These are phyloP conservation scores for Mimumesa dahlbomi DNA, from an alignment of 2,888 invertebrate genomes.

Conservation along the genomic window DNA sequence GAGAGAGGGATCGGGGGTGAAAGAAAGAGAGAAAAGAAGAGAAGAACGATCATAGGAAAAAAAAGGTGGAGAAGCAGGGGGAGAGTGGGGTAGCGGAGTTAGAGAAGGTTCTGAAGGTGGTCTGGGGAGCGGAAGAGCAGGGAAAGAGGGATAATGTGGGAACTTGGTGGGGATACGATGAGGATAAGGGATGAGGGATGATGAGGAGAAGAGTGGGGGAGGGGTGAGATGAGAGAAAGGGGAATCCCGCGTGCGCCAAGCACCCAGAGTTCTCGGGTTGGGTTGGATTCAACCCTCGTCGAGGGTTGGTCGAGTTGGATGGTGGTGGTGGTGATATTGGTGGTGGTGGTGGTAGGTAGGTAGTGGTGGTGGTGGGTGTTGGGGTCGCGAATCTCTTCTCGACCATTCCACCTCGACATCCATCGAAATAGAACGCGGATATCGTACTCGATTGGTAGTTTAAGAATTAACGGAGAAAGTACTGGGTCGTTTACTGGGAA, in stretches of 20 bases:
- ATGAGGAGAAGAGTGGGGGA: neutral
- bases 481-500: slow-evolving; percentile 18
- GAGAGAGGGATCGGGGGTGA: slow-evolving; percentile 27
- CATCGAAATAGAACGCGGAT: slow-evolving; percentile 63
- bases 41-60: slow-evolving; percentile 1
- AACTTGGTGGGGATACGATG: slow-evolving; percentile 10
- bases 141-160: slow-evolving; percentile 31
- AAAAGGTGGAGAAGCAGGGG: slow-evolving; percentile 16
- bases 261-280: slow-evolving; percentile 57
- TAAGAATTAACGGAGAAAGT: slow-evolving; percentile 55
- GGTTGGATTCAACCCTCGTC: slow-evolving; percentile 62
- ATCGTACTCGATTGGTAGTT: slow-evolving; percentile 56
- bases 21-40: slow-evolving; percentile 10
- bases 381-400: slow-evolving; percentile 68
- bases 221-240: slow-evolving; percentile 33
- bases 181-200: slow-evolving; percentile 9
- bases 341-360: slow-evolving; percentile 37
- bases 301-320: slow-evolving; percentile 53
- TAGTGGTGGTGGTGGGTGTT: slow-evolving; percentile 50
- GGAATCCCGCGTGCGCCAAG: slow-evolving; percentile 68
- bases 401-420: slow-evolving; percentile 60
- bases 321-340: slow-evolving; percentile 20
- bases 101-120: slow-evolving; percentile 18
- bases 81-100: slow-evolving; percentile 42
- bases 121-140: slow-evolving; percentile 9